Percentiles rank a stretch among this genome's conserved stretches.
Evolutionary conservation across 2,888 invertebrate species (phyloP).

Genomic region (Nephrotoma flavescens): DNA sequence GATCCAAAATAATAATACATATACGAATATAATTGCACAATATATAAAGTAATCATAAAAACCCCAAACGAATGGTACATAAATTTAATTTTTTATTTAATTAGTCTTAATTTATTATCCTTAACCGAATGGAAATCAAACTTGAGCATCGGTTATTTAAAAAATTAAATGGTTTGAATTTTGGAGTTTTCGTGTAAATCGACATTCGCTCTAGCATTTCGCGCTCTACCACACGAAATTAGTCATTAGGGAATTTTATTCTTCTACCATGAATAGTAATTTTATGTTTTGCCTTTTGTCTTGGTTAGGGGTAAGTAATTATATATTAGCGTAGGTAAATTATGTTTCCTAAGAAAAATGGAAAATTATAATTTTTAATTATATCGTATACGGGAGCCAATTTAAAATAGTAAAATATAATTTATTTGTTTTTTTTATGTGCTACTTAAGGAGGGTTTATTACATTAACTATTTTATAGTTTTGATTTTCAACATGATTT

Average conservation of each 20-base stretch:
- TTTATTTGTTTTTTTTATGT: not conserved
- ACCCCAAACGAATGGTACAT: not conserved
- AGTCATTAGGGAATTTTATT: not conserved
- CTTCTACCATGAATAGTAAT: not conserved
- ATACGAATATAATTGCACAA: not conserved
- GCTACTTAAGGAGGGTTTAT: not conserved
- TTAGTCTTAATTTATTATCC: not conserved
- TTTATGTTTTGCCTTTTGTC: not conserved
- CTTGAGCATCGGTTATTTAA: not conserved
- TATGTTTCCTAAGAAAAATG: not conserved
- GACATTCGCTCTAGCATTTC: not conserved
- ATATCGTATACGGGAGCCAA: not conserved
- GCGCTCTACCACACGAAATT: not conserved
- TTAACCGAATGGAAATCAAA: not conserved
- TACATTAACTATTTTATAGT: not conserved
- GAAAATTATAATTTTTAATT: not conserved
- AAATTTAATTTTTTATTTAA: not conserved
- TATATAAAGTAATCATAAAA: not conserved
- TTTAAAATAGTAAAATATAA: not conserved
- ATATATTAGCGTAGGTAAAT: not conserved
- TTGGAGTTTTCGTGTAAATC: not conserved
- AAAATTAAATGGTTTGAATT: not conserved
- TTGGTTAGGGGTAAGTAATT: not conserved
- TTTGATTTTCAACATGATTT: not conserved
- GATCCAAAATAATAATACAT: not conserved